Conservation (phyloP, 2,113 vertebrate genomes). For the Macquaria australasica region DNA sequence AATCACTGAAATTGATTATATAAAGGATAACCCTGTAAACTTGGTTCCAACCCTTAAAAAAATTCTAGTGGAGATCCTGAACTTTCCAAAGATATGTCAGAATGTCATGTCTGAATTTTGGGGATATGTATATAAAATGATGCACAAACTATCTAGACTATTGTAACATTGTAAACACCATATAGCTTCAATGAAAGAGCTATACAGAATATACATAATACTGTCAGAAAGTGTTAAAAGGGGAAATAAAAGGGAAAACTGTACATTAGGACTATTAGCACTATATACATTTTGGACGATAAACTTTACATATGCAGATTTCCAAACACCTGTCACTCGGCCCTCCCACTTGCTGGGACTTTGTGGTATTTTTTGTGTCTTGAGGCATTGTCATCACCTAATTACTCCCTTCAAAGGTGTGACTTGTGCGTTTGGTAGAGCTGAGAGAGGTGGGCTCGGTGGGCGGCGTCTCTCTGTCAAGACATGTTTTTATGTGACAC, state of each 20-base stretch:
- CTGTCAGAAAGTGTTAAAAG: background rate
- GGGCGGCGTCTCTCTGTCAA: conserved; percentile 47
- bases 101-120: background rate
- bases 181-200: background rate
- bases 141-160: no score
- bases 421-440: background rate
- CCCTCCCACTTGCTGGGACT: conserved; percentile 41
- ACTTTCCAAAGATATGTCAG: no score
- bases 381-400: conserved; percentile 35
- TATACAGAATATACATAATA: background rate
- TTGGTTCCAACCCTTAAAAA: no score
- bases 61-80: no score
- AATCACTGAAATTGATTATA: no score
- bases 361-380: conserved; percentile 2
- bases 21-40: no score
- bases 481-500: conserved; percentile 69
- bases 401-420: conserved; percentile 59
- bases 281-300: background rate
- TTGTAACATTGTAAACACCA: background rate
- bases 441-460: conserved; percentile 29
- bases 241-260: background rate
- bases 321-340: conserved; percentile 28
- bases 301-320: conserved; percentile 23
- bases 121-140: background rate
- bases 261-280: background rate